Evolutionary conservation across 2,888 invertebrate genomes (phyloP).

Genomic region (Temnothorax rugatulus): DNA sequence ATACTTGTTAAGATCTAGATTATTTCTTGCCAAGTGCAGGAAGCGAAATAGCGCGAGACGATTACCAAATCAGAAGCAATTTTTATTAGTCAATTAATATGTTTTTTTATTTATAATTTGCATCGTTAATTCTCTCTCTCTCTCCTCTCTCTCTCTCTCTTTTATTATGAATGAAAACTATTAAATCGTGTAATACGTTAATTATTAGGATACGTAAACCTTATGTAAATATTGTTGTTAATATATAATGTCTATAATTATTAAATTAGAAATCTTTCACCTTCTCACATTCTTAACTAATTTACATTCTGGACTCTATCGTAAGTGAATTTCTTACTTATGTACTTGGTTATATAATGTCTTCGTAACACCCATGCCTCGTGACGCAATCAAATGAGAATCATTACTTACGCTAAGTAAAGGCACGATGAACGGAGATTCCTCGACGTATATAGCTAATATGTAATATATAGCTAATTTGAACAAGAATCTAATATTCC

Average conservation of each 20-base stretch:
- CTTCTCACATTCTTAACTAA: neutral
- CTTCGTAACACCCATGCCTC: conserved; percentile 12
- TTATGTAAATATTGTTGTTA: neutral
- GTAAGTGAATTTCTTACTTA: conserved; percentile 14
- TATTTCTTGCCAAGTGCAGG: neutral
- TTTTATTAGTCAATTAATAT: neutral
- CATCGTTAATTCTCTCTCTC: neutral
- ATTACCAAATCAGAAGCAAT: neutral
- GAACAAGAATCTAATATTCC: neutral
- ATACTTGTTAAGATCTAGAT: neutral
- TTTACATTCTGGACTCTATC: conserved; percentile 10
- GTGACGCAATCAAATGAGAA: conserved; percentile 24
- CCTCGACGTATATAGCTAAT: neutral
- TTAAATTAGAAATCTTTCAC: neutral
- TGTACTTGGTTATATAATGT: neutral
- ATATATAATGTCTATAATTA: neutral
- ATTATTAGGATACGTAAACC: neutral
- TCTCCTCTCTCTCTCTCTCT: neutral
- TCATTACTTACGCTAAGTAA: conserved; percentile 24
- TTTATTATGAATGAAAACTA: neutral
- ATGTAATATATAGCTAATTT: neutral
- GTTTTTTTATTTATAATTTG: neutral
- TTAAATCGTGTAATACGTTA: neutral
- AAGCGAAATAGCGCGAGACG: neutral
- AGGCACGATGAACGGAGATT: neutral